These are phyloP conservation scores for Nephila pilipes DNA, from an alignment of 1,140 invertebrate genomes.

Conservation along the genomic window DNA sequence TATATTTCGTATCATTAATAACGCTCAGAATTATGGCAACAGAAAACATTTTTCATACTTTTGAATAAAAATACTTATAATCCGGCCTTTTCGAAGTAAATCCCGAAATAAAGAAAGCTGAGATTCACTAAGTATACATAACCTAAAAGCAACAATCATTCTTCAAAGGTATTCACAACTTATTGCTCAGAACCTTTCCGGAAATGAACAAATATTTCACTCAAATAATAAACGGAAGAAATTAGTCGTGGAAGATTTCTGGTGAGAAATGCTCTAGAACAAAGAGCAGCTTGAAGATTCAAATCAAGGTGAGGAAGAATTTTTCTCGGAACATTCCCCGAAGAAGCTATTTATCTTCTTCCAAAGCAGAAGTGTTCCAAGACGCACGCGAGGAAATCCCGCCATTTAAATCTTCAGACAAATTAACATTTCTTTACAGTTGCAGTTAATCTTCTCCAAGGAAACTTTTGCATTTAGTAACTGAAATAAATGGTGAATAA, in stretches of 20 bases:
- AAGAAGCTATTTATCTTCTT: background rate
- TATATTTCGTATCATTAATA: no score
- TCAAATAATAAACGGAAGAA: background rate
- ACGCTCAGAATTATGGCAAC: no score
- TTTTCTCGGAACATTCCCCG: background rate
- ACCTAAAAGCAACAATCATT: background rate
- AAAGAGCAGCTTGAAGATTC: background rate
- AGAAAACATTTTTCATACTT: no score
- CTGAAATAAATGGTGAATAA: no score
- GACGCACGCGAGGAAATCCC: background rate
- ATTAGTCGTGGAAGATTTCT: background rate
- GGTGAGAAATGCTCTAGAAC: background rate
- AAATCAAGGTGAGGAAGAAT: background rate
- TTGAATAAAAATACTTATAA: no score
- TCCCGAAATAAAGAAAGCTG: background rate
- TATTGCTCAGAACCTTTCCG: background rate
- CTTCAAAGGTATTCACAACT: background rate
- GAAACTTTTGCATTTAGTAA: background rate
- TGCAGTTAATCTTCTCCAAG: background rate
- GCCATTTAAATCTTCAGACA: background rate
- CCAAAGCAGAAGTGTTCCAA: background rate
- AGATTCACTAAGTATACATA: background rate
- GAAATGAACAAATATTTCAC: background rate
- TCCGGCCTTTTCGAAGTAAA: background rate
- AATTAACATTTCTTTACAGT: background rate